Percentiles rank a stretch among this genome's conserved stretches.
Conservation (phyloP, 2,797 vertebrate species). For the Alosa sapidissima region DNA sequence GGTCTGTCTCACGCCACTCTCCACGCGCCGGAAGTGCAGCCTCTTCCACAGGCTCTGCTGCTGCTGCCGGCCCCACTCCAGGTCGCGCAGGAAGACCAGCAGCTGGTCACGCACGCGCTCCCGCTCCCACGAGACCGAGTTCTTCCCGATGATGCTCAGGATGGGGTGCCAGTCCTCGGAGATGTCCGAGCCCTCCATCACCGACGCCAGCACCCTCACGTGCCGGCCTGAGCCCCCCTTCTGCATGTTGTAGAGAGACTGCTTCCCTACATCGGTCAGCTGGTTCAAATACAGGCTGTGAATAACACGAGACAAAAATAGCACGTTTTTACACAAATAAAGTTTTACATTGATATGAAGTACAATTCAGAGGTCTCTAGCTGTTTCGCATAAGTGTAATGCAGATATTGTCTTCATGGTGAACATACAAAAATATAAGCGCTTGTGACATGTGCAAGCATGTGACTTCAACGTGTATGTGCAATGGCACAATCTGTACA, state of each 20-base stretch:
- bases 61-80: constrained; percentile 86
- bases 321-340: neutral
- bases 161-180: constrained; percentile 90
- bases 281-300: constrained; percentile 92
- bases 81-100: constrained; percentile 82
- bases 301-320: neutral
- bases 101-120: constrained; percentile 82
- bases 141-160: constrained; percentile 82
- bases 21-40: constrained; percentile 84
- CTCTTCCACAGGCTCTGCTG: constrained; percentile 86
- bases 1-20: constrained; percentile 80
- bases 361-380: neutral
- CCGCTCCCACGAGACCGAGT: constrained; percentile 85
- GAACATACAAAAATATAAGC: neutral
- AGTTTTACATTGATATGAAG: neutral
- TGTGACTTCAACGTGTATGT: neutral
- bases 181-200: constrained; percentile 85
- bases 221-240: constrained; percentile 55
- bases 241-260: constrained; percentile 70
- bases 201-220: constrained; percentile 84
- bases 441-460: too few relatives aligned
- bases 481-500: neutral
- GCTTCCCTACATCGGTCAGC: constrained; percentile 85
- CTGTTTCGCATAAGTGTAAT: neutral
- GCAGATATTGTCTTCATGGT: neutral